These are phyloP conservation scores for Rhynchopsitta pachyrhyncha DNA, from an alignment of 2,113 vertebrate genomes.

Conservation along the genomic window DNA sequence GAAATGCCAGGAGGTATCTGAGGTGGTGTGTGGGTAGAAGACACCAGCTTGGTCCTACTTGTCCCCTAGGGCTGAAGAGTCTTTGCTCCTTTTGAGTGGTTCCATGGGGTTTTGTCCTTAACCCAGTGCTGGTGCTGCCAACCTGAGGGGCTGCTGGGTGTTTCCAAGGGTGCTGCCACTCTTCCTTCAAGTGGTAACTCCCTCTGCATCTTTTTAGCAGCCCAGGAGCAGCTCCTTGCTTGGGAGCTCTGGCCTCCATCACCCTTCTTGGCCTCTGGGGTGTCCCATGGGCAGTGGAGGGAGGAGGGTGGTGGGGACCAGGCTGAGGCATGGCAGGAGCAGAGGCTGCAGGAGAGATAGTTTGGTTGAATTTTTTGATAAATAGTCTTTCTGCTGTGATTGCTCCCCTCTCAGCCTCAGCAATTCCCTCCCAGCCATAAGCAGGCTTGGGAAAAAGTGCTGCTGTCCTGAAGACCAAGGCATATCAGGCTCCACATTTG, in stretches of 20 bases:
- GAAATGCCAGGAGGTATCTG: conserved; percentile 19
- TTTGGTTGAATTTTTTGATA: neutral
- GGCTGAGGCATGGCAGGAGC: neutral
- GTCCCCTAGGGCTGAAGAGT: neutral
- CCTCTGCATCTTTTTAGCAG: neutral
- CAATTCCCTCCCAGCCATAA: neutral
- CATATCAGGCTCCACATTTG: neutral
- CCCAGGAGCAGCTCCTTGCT: neutral
- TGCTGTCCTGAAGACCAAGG: neutral
- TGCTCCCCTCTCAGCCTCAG: neutral
- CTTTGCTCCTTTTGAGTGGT: neutral
- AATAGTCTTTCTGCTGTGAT: neutral
- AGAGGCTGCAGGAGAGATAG: neutral
- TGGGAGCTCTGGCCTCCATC: neutral
- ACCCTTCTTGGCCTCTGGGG: accelerated
- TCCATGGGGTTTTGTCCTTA: neutral
- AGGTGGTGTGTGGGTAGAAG: neutral
- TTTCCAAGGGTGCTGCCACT: neutral
- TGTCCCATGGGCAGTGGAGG: neutral
- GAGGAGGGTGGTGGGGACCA: neutral
- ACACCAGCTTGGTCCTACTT: neutral
- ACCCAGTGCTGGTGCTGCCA: neutral
- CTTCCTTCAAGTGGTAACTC: neutral
- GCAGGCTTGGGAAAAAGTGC: neutral
- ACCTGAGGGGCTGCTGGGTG: neutral